These are phyloP conservation scores for Ephestia elutella DNA, from an alignment of 1,140 invertebrate species.

Conservation along the genomic window DNA sequence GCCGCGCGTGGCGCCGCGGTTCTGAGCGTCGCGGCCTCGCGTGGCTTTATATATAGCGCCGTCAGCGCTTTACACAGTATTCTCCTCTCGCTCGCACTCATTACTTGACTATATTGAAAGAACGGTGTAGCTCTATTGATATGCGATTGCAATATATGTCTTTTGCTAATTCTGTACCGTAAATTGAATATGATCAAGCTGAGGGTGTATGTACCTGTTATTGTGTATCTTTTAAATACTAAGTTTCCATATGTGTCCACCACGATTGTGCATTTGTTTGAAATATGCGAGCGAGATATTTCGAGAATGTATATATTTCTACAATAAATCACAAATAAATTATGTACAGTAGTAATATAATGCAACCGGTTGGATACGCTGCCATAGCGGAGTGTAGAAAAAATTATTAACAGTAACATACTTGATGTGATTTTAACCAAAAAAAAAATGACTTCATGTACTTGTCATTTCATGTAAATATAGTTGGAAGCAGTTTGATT, in stretches of 20 bases:
- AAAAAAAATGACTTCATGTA: constrained; percentile 52
- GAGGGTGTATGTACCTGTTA: too few relatives aligned
- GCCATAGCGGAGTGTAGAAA: constrained; percentile 47
- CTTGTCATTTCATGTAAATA: constrained; percentile 59
- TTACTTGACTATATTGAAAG: not conserved
- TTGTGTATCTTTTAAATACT: too few relatives aligned
- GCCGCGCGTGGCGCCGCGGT: constrained; percentile 59
- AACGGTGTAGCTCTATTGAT: not conserved
- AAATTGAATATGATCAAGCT: too few relatives aligned
- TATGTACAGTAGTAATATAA: constrained; percentile 21
- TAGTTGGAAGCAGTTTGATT: constrained; percentile 20
- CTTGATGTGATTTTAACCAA: constrained; percentile 65
- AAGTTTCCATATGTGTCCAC: not conserved
- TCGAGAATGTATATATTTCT: constrained; percentile 9
- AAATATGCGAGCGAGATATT: constrained; percentile 10
- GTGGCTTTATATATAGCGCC: constrained; percentile 14
- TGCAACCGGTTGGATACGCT: constrained; percentile 18
- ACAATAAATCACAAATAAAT: constrained; percentile 9
- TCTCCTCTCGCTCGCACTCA: constrained; percentile 12
- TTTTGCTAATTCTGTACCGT: too few relatives aligned
- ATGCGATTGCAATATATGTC: too few relatives aligned
- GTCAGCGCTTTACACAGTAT: constrained; percentile 2
- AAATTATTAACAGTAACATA: constrained; percentile 60
- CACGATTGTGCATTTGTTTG: constrained; percentile 11
- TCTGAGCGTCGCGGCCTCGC: constrained; percentile 36